Evolutionary conservation across 2,888 invertebrate genomes (phyloP), one percentile per base, ranked within the genome.

Genomic region (Schizaphis graminum): DNA sequence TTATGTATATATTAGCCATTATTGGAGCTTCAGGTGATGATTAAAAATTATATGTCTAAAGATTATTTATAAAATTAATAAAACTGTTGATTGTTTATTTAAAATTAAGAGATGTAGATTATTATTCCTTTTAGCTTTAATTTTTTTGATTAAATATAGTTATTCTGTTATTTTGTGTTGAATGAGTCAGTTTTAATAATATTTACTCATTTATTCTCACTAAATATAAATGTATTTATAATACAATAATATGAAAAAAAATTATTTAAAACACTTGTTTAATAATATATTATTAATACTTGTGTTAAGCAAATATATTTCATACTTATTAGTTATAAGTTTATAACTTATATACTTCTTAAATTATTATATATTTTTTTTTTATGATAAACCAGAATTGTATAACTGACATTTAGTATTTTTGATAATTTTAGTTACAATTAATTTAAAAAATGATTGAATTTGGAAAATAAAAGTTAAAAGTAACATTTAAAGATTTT

Each of bases 1-100:
- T 95, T 95, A 94, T 95, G 87, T 95, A 95, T 95, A 95, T 95
- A 95, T 95, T 95, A 94, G 97, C 97, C 13, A 98, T 98, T 94
- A 97, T 98, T 44, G 95, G 95, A 35, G 94, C 94, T 16, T 77
- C 95, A n/a, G 86, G 94, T 5, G 95, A 95, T 94, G 93, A 94
- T 90, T 94, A 94, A 94, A 88, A 13, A 61, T 57, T 53, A 41
- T 56, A 28, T 88, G 24, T 7, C 3, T 47, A 86, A 92, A 61
- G 11, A 24, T 91, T 41, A 21, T 77, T 86, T 57, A 86, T n/a
- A 86, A 26, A 35, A n/a, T 47, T n/a, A 44, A 57, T 35, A 86
- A 91, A 92, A 87, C 21, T 35, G 26, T 91, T 57, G 67, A 91
- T 91, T 92, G 21, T 86, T 92, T 87, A 61, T 61, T 47, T 87